A percentile compares a stretch with the other conserved stretches of the same genome.
Conservation (phyloP, 2,797 vertebrate genomes). For the Chaenodraco wilsoni region DNA sequence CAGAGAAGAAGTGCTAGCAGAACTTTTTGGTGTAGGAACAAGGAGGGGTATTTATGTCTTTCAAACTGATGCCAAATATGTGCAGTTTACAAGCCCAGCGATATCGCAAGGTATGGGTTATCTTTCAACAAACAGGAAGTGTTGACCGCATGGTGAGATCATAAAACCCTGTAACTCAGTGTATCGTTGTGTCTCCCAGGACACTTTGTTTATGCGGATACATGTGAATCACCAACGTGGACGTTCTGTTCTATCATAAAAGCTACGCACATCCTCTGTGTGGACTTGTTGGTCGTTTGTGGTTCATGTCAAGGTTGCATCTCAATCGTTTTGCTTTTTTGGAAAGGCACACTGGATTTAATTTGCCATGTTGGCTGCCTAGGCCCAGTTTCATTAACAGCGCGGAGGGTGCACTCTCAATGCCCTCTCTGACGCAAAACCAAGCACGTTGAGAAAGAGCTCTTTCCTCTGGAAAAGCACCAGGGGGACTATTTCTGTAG, state of each 20-base stretch:
- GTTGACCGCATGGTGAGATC: conserved; percentile 15
- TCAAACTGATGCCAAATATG: conserved; percentile 57
- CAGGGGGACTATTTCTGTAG: conserved; percentile 80
- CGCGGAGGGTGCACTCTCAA: conserved; percentile 70
- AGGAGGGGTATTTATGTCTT: conserved; percentile 40
- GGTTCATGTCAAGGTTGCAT: conserved; percentile 67
- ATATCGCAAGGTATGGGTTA: conserved; percentile 37
- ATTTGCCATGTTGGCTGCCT: conserved; percentile 53
- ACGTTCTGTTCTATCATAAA: conserved; percentile 38
- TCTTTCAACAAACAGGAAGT: conserved; percentile 58
- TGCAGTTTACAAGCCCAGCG: conserved; percentile 49
- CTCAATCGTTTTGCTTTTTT: conserved; percentile 36
- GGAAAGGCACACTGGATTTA: conserved; percentile 55
- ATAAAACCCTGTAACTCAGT: conserved; percentile 24
- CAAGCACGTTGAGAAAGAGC: conserved; percentile 65
- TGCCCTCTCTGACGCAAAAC: conserved; percentile 81
- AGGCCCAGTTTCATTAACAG: conserved; percentile 65
- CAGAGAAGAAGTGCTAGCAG: conserved; percentile 42
- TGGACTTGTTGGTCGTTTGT: conserved; percentile 42
- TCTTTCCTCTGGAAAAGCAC: conserved; percentile 78
- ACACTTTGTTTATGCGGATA: conserved; percentile 45
- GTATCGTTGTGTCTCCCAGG: conserved; percentile 38
- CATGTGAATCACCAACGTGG: conserved; percentile 38
- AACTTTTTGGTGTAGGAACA: conserved; percentile 24
- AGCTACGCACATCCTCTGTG: conserved; percentile 54